Evolutionary conservation across 2,113 vertebrate genomes (phyloP).

Genomic region (Tachycineta bicolor): DNA sequence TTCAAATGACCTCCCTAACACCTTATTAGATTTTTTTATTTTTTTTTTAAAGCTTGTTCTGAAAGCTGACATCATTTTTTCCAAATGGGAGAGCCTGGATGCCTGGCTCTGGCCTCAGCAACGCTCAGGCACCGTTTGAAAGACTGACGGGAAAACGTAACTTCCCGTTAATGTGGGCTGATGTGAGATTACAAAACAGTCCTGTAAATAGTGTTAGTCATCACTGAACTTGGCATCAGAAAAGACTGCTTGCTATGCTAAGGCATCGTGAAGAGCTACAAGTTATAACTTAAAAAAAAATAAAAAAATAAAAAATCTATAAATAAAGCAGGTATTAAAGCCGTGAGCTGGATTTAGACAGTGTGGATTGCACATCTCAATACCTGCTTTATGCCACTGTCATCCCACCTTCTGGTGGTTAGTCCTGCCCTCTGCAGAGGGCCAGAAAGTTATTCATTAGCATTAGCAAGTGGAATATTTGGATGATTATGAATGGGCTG

Average conservation of each 20-base stretch:
- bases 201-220: slow-evolving; percentile 66
- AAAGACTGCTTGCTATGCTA: slow-evolving; percentile 16
- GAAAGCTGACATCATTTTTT: slow-evolving; percentile 30
- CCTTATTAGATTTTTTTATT: background rate
- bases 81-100: background rate
- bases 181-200: slow-evolving; percentile 65
- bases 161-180: slow-evolving; percentile 58
- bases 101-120: slow-evolving; percentile 1
- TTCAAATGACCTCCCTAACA: slow-evolving; percentile 1
- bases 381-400: slow-evolving; percentile 9
- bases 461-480: slow-evolving; percentile 28
- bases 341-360: background rate
- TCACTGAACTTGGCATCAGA: slow-evolving; percentile 35
- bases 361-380: background rate
- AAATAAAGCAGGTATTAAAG: background rate
- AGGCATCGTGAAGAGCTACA: background rate
- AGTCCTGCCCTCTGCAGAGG: background rate
- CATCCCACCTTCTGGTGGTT: background rate
- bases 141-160: slow-evolving; percentile 53
- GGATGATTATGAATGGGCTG: slow-evolving; percentile 52
- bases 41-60: background rate
- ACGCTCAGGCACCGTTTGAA: slow-evolving; percentile 1
- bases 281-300: background rate
- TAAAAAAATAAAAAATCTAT: background rate
- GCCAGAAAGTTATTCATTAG: slow-evolving; percentile 37